These are phyloP conservation scores for Tiphia femorata DNA, from an alignment of 2,888 invertebrate species.

Conservation along the genomic window DNA sequence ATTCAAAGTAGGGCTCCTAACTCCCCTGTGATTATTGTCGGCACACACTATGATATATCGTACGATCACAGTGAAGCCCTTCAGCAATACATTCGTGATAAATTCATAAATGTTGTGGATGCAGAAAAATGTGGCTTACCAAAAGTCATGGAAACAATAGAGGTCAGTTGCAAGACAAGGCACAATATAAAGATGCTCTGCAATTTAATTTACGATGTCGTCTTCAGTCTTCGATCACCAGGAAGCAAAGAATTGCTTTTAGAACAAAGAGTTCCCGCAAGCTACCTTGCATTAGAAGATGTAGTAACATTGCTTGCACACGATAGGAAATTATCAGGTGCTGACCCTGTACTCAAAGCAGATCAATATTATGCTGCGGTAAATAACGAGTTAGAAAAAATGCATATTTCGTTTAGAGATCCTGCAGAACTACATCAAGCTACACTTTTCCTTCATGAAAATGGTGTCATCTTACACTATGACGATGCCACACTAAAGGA, in stretches of 20 bases:
- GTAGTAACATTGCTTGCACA: slow-evolving; percentile 86
- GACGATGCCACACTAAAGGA: slow-evolving; percentile 95
- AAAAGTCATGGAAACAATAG: slow-evolving; percentile 90
- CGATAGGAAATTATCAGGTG: slow-evolving; percentile 77
- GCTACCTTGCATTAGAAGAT: slow-evolving; percentile 94
- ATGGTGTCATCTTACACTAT: slow-evolving; percentile 95
- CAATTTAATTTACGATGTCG: slow-evolving; percentile 93
- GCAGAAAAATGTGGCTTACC: slow-evolving; percentile 97
- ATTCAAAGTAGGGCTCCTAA: slow-evolving; percentile 95
- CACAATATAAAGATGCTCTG: slow-evolving; percentile 92
- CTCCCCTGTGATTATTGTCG: slow-evolving; percentile 95
- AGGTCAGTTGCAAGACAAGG: slow-evolving; percentile 89
- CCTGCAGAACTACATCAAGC: slow-evolving; percentile 93
- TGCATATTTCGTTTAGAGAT: slow-evolving; percentile 85
- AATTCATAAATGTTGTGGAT: slow-evolving; percentile 93
- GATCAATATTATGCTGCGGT: slow-evolving; percentile 76
- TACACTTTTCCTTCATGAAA: slow-evolving; percentile 97
- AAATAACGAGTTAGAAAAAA: slow-evolving; percentile 74
- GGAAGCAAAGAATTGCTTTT: slow-evolving; percentile 91
- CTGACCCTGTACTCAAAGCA: slow-evolving; percentile 87
- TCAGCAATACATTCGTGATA: slow-evolving; percentile 88
- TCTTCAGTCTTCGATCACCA: slow-evolving; percentile 90
- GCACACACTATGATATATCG: slow-evolving; percentile 94
- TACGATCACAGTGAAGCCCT: slow-evolving; percentile 83
- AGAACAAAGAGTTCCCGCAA: slow-evolving; percentile 95